Base-by-base conservation (phyloP, 1,140 invertebrate species). In the Drosophila saltans region DNA sequence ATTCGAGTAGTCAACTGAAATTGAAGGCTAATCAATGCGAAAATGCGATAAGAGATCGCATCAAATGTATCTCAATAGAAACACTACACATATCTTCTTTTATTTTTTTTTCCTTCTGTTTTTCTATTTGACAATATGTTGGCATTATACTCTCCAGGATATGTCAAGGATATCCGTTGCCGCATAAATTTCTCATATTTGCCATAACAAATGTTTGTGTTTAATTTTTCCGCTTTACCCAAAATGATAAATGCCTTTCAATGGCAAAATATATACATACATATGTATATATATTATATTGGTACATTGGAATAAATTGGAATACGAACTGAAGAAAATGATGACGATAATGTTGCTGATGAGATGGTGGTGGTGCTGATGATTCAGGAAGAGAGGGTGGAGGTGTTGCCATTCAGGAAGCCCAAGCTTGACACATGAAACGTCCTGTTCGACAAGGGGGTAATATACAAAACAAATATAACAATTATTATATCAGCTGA, bases 131-230 rank as follows among this genome's bases (percentile, higher is more conserved):
- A 64, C 60, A 68, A 63, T 59, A 76, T 41, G 41, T 21, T 41
- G 52, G 9, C 36, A 33, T 57, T 56, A 39, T 59, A 11, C 33
- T 24, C 57, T 33, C 30, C 30, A 89, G 84, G 84, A 83, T 88
- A 80, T 89, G 84, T 88, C 80, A 84, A 80, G 84, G 80, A 88
- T 88, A 83, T 88, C 84, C 84, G 84, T 72, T 86, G 72, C 64
- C 73, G 80, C 74, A 89, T 45, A 80, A 79, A 69, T 73, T 59
- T 75, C 70, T 70, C 66, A 61, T 75, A 68, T 70, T 66, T 64
- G 26, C 24, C 6, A 59, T 59, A 59, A 59, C 33, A 59, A 59
- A n/a, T 61, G 43, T 66, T 58, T 75, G 68, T 76, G 55, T 82
- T 82, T 80, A 82, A 86, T 86, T 86, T 88, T 88, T 88, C 83